Evolutionary conservation across 1,140 invertebrate species (phyloP).

Genomic region (Riptortus pedestris): DNA sequence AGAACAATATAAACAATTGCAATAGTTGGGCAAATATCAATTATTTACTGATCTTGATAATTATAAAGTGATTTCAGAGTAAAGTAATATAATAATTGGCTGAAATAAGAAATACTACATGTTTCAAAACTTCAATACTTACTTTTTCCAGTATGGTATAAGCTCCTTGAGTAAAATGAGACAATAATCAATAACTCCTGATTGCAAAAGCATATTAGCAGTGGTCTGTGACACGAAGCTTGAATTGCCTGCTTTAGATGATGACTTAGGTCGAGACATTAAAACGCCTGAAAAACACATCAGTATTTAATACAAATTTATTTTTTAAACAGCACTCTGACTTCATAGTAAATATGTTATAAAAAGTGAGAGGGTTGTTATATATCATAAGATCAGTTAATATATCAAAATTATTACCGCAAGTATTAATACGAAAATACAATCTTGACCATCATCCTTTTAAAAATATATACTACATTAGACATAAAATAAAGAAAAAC

Average conservation of each 20-base stretch:
- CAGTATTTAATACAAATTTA: too few species aligned
- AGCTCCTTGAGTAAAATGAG: slow-evolving; percentile 66
- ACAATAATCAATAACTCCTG: slow-evolving; percentile 72
- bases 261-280: slow-evolving; percentile 59
- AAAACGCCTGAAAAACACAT: slow-evolving; percentile 48
- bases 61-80: slow-evolving; percentile 8
- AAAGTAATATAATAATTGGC: too few species aligned
- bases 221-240: slow-evolving; percentile 62
- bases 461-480: too few species aligned
- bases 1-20: slow-evolving; percentile 15
- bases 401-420: too few species aligned
- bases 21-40: neutral
- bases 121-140: too few species aligned
- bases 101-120: too few species aligned
- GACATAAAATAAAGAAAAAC: too few species aligned
- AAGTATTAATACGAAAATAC: too few species aligned
- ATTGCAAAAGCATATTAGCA: slow-evolving; percentile 63
- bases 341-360: neutral
- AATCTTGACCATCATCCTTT: too few species aligned
- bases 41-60: neutral
- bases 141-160: slow-evolving; percentile 70
- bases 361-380: neutral
- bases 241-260: slow-evolving; percentile 50
- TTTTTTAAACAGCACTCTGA: neutral
- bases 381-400: too few species aligned